Conservation (phyloP, 2,888 invertebrate genomes). For the Leptinotarsa juncta region DNA sequence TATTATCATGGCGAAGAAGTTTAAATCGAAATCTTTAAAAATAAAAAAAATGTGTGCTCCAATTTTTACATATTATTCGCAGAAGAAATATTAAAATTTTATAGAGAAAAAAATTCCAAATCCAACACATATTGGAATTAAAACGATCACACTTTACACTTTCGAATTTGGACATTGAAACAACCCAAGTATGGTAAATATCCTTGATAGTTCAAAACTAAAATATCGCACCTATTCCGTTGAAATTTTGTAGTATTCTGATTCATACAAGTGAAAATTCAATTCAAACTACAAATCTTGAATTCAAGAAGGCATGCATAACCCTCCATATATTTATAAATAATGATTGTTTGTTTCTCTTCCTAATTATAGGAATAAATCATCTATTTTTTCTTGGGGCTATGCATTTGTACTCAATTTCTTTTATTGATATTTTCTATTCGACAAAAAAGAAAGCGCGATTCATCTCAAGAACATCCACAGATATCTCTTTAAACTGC, state of each 20-base stretch:
- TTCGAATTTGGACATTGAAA: no score
- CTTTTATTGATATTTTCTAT: neutral
- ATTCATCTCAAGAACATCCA: neutral
- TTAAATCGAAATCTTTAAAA: no score
- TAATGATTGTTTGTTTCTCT: neutral
- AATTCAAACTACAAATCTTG: neutral
- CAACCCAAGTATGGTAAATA: no score
- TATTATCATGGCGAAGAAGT: no score
- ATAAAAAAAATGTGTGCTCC: no score
- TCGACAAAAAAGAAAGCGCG: neutral
- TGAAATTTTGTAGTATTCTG: neutral
- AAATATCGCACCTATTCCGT: neutral
- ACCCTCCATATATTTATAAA: neutral
- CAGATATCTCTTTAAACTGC: no score
- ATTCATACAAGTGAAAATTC: neutral
- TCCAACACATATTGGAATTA: no score
- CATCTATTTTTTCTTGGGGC: neutral
- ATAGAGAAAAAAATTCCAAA: no score
- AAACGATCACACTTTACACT: no score
- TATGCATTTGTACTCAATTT: conserved; percentile 5
- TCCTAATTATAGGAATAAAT: neutral
- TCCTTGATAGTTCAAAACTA: neutral
- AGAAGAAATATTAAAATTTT: no score
- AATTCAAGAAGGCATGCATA: neutral
- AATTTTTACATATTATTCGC: no score